A percentile compares a stretch with the other conserved stretches of the same genome.
These are phyloP conservation scores for Agrochola circellaris DNA, from an alignment of 2,888 invertebrate species.

Conservation along the genomic window DNA sequence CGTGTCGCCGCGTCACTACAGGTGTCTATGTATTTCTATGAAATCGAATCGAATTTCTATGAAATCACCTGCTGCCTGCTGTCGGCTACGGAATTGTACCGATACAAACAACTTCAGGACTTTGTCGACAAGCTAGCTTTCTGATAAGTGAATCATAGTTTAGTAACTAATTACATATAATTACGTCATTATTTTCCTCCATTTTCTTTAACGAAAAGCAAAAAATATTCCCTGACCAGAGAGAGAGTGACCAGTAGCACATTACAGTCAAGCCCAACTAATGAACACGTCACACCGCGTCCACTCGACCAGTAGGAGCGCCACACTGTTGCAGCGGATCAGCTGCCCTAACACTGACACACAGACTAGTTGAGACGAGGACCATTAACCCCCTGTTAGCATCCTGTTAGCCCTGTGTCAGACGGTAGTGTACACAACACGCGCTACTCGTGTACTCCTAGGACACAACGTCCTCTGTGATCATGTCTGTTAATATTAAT, in stretches of 20 bases:
- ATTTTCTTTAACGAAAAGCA: background rate
- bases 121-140: background rate
- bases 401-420: background rate
- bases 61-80: too few species aligned
- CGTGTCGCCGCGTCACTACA: too few species aligned
- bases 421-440: background rate
- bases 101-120: background rate
- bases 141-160: background rate
- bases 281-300: background rate
- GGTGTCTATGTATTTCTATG: too few species aligned
- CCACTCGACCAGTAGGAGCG: background rate
- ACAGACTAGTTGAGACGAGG: background rate
- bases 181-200: too few species aligned
- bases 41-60: too few species aligned
- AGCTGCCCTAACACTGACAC: background rate
- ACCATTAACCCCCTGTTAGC: background rate
- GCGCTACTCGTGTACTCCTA: background rate
- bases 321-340: background rate
- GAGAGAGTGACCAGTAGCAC: background rate
- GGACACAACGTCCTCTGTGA: background rate
- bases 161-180: background rate
- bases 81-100: too few species aligned
- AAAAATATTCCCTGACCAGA: background rate
- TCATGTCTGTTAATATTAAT: background rate
- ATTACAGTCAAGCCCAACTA: background rate